Conservation (phyloP, 2,797 vertebrate species). For the Phoeniculus purpureus region DNA sequence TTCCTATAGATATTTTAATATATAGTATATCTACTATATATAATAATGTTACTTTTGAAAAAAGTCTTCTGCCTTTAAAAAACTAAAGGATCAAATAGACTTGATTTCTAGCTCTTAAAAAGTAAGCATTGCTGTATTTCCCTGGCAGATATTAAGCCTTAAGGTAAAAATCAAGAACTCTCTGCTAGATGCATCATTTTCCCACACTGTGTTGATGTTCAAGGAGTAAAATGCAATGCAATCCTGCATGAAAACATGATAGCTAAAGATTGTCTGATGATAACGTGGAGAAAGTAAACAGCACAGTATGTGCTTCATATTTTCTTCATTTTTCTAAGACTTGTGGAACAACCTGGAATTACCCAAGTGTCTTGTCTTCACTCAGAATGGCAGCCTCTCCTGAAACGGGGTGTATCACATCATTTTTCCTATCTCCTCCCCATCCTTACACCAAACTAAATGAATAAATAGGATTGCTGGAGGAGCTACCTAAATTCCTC, state of each 20-base stretch:
- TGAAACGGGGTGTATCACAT: fast-evolving
- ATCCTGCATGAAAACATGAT: not conserved
- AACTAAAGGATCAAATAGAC: not conserved
- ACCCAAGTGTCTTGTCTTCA: not conserved
- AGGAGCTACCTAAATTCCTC: not conserved
- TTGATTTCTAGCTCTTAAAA: not conserved
- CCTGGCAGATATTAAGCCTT: not conserved
- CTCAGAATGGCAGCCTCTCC: not conserved
- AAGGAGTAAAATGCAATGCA: not conserved
- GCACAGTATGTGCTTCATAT: not conserved
- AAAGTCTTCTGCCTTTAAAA: not conserved
- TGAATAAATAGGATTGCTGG: not conserved
- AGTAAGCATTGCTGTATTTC: not conserved
- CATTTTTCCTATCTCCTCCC: not conserved
- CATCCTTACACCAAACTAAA: not conserved
- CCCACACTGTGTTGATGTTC: not conserved
- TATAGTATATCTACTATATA: too few species aligned
- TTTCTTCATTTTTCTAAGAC: not conserved
- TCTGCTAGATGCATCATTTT: not conserved
- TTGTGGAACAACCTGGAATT: not conserved
- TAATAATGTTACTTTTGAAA: not conserved
- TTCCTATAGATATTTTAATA: not conserved
- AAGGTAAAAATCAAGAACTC: not conserved
- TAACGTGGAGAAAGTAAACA: not conserved
- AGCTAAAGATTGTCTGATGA: not conserved